Conservation (phyloP, 2,797 vertebrate genomes). For the Rhincodon typus region DNA sequence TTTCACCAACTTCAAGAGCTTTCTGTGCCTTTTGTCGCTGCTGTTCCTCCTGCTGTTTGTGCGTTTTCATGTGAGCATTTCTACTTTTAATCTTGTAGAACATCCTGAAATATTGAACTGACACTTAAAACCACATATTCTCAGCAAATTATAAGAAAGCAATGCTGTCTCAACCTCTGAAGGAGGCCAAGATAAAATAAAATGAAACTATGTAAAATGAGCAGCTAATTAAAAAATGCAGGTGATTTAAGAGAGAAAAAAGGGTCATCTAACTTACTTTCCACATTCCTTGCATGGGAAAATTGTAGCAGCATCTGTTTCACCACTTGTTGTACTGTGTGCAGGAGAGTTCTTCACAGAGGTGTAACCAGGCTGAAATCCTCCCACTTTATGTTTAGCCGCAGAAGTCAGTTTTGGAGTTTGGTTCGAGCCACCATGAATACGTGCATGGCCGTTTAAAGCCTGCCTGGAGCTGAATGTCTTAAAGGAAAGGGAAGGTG, state of each 20-base stretch:
- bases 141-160: background rate
- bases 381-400: conserved; percentile 56
- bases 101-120: conserved; percentile 53
- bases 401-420: conserved; percentile 53
- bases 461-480: conserved; percentile 67
- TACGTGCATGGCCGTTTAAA: conserved; percentile 65
- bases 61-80: conserved; percentile 81
- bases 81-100: conserved; percentile 83
- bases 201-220: background rate
- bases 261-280: conserved; percentile 59
- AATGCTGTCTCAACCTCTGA: background rate
- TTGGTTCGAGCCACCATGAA: conserved; percentile 62
- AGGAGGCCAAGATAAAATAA: background rate
- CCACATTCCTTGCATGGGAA: conserved; percentile 80
- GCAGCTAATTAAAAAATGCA: background rate
- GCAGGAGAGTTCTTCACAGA: conserved; percentile 72
- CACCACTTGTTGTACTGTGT: conserved; percentile 70
- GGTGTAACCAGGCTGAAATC: conserved; percentile 59
- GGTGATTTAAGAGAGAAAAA: background rate
- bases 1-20: conserved; percentile 60
- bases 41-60: conserved; percentile 71
- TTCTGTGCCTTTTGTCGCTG: conserved; percentile 67
- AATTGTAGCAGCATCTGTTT: conserved; percentile 65
- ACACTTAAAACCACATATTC: background rate
- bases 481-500: conserved; percentile 48